Evolutionary conservation across 2,888 invertebrate species (phyloP).

Genomic region (Zaprionus lineosus): DNA sequence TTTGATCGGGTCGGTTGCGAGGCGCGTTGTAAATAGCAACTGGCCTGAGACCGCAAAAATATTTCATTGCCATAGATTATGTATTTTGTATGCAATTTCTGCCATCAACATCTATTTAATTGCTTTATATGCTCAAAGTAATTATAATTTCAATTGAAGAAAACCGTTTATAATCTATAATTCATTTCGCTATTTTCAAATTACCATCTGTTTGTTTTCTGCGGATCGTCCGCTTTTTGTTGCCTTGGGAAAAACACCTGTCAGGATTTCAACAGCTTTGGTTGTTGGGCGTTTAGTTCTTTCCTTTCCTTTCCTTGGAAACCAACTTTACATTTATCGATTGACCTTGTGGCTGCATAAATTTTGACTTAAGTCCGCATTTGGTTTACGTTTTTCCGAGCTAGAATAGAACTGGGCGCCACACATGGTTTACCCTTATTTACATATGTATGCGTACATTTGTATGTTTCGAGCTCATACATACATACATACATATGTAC

Average conservation of each 20-base stretch:
- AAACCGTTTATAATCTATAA: slow-evolving; percentile 43
- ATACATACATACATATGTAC: neutral
- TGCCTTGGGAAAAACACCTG: slow-evolving; percentile 68
- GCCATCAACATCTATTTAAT: slow-evolving; percentile 39
- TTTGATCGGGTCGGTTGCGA: slow-evolving; percentile 64
- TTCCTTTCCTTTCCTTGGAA: slow-evolving; percentile 67
- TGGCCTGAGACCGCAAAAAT: slow-evolving; percentile 48
- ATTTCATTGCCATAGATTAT: slow-evolving; percentile 64
- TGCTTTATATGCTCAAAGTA: slow-evolving; percentile 12
- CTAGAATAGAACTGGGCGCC: slow-evolving; percentile 19
- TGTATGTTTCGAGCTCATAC: neutral
- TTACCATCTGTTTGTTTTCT: slow-evolving; percentile 2
- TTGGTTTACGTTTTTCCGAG: slow-evolving; percentile 32
- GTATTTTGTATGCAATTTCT: slow-evolving; percentile 29
- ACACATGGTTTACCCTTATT: neutral
- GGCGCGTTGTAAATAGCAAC: slow-evolving; percentile 55
- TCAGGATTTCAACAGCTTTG: slow-evolving; percentile 49
- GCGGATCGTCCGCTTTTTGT: slow-evolving; percentile 19
- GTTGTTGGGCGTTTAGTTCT: slow-evolving; percentile 57
- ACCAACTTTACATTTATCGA: slow-evolving; percentile 66
- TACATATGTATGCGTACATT: neutral
- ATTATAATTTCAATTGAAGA: slow-evolving; percentile 45
- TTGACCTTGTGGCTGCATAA: slow-evolving; percentile 77
- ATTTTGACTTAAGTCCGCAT: slow-evolving; percentile 52
- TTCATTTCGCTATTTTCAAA: too few relatives aligned